Conservation (phyloP, 2,113 vertebrate genomes). For the Hippoglossus stenolepis region DNA sequence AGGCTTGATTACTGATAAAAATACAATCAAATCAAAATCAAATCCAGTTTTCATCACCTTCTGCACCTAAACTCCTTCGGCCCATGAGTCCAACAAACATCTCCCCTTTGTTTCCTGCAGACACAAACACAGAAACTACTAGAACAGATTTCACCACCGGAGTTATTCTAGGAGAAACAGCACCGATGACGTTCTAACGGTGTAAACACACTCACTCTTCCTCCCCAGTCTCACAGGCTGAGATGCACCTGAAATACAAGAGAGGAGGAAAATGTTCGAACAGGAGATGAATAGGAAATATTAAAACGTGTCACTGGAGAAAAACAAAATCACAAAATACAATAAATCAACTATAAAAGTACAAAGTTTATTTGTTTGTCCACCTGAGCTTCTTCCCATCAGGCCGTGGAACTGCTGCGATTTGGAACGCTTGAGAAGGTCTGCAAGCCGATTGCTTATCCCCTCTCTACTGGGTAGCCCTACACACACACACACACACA, state of each 20-base stretch:
- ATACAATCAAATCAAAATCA: neutral
- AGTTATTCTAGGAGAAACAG: neutral
- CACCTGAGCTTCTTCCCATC: slow-evolving; percentile 81
- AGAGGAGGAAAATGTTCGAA: neutral
- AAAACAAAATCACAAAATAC: neutral
- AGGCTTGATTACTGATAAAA: too few species aligned
- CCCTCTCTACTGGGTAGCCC: slow-evolving; percentile 65
- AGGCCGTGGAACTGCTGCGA: slow-evolving; percentile 80
- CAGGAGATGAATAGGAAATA: neutral
- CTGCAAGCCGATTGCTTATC: slow-evolving; percentile 62
- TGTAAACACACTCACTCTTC: slow-evolving; percentile 65
- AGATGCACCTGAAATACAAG: slow-evolving; percentile 47
- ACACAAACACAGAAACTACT: neutral
- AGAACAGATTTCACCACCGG: too few species aligned
- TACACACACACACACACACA: slow-evolving; percentile 18
- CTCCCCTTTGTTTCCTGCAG: slow-evolving; percentile 77
- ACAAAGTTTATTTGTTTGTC: neutral
- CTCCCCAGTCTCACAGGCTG: slow-evolving; percentile 64
- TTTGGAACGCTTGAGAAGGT: slow-evolving; percentile 79
- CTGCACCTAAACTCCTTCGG: slow-evolving; percentile 61
- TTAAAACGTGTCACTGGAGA: neutral
- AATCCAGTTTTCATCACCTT: slow-evolving; percentile 64
- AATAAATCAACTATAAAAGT: neutral
- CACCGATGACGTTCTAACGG: accelerated
- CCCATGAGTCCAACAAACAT: slow-evolving; percentile 80